Evolutionary conservation across 2,888 invertebrate genomes (phyloP).

Genomic region (Alcis repandata): DNA sequence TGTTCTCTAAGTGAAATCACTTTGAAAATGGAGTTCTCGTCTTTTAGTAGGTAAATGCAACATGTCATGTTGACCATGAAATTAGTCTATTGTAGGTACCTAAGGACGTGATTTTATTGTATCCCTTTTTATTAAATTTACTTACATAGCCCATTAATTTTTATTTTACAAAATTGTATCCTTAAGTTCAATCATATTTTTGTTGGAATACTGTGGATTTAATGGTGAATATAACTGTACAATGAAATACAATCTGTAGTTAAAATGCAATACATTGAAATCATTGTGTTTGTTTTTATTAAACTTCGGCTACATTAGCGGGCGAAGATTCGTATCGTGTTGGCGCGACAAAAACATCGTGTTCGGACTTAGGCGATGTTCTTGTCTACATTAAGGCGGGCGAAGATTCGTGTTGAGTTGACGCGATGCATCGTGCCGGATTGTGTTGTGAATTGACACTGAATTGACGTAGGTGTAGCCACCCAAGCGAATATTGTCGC

Average conservation of each 20-base stretch:
- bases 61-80: constrained; percentile 11
- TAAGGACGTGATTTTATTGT: constrained; percentile 13
- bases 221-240: constrained; percentile 3
- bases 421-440: no score
- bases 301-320: not conserved
- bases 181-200: constrained; percentile 8
- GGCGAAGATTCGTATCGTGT: no score
- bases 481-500: no score
- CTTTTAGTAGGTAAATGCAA: constrained; percentile 4
- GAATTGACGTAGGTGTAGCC: no score
- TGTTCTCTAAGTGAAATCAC: not conserved
- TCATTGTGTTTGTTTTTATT: constrained; percentile 6
- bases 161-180: not conserved
- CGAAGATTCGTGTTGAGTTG: no score
- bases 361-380: no score
- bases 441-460: no score
- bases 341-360: no score
- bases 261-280: constrained; percentile 27
- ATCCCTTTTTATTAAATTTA: constrained; percentile 9
- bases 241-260: constrained; percentile 10
- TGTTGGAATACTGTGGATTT: constrained; percentile 4
- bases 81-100: constrained; percentile 17
- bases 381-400: no score
- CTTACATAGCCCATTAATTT: not conserved
- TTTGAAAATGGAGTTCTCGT: not conserved